Conservation (phyloP, 2,113 vertebrate genomes). For the Colistium nudipinnis region DNA sequence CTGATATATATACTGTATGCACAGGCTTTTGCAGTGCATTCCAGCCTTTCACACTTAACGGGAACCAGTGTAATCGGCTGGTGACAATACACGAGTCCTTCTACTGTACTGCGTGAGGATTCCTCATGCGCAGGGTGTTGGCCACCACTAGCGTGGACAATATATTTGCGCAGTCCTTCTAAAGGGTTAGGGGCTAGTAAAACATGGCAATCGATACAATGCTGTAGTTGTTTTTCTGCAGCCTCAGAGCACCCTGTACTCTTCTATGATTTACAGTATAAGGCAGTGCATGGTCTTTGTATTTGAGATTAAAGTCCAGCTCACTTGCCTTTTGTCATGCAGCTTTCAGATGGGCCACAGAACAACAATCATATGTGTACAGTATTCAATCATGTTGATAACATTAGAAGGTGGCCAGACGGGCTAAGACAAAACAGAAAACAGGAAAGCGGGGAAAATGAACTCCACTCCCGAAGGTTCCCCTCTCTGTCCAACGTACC, state of each 20-base stretch:
- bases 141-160: no score
- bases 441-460: constrained; percentile 68
- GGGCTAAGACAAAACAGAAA: constrained; percentile 61
- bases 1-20: constrained; percentile 12
- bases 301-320: constrained; percentile 20
- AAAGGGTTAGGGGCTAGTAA: no score
- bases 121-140: no score
- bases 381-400: constrained; percentile 4
- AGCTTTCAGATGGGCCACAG: constrained; percentile 11
- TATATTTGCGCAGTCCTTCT: neutral
- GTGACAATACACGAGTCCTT: constrained; percentile 1
- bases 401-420: constrained; percentile 24
- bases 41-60: neutral
- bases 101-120: no score
- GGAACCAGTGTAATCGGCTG: constrained; percentile 17
- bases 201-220: neutral
- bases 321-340: constrained; percentile 7
- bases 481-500: constrained; percentile 40
- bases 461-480: constrained; percentile 54
- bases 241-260: neutral
- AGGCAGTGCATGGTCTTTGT: constrained; percentile 13
- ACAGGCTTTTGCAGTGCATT: no score
- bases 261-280: constrained; percentile 8
- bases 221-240: neutral
- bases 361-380: neutral